Evolutionary conservation across 2,888 invertebrate genomes (phyloP), one percentile per base, ranked within the genome.

Genomic region (Leucozona laternaria): DNA sequence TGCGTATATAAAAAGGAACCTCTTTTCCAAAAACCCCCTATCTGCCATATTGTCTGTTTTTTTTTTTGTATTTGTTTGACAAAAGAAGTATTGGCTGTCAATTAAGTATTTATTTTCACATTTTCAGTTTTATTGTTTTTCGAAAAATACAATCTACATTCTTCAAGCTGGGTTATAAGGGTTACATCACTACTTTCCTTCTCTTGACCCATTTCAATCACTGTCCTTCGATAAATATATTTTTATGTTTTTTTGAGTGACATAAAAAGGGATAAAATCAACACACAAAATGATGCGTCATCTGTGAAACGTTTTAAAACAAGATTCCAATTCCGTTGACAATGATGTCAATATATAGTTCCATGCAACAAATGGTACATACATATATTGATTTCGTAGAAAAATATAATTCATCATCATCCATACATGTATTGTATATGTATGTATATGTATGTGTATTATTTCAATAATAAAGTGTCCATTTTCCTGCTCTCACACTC

Each of bases 181-280:
- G 53, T 68, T 68, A 53, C 37, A 68, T 68, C 53, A 53, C 68
- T 62, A 28, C 34, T 45, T 62, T 60, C 57, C 57, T n/a, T 45
- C 37, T 71, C 70, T 71, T 81, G 81, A 81, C 81, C 77, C 62
- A 81, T 64, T 81, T 81, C 76, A 57, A 71, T 71, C 71, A 64
- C n/a, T 77, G 81, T 71, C 81, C 81, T 81, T 81, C 76, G 43
- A 40, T 57, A 37, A n/a, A 11, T 28, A 1, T 11, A 7, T n/a
- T 2, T 40, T 13, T 13, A 3, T 17, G 5, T 22, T 45, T 20
- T 17, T 66, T 20, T 48, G 17, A 48, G 17, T 45, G 64, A 45
- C 64, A 34, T 13, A 20, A 11, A 8, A 20, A 11, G 0, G 17
- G 31, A 31, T 48, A 28, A 20, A 48, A 31, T 66, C 31, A 31